Base-by-base conservation (phyloP, 2,888 invertebrate genomes). In the Tromatobia lineatoria region DNA sequence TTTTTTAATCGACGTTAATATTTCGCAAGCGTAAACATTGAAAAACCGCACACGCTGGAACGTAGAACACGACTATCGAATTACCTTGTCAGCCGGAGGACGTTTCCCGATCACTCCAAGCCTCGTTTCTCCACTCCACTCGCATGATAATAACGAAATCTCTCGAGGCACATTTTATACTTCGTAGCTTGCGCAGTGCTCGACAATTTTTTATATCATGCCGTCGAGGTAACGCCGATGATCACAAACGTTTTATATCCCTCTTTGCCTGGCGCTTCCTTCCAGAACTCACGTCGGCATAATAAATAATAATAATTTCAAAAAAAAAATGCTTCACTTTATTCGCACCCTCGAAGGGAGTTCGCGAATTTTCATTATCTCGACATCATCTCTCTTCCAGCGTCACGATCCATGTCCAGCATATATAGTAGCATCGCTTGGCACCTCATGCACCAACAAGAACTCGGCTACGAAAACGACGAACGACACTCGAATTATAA, bases 71-170 rank as follows among this genome's bases (percentile, higher is more conserved):
- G 61, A 80, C 74, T 81, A 84, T 81, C 78, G 75, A 79, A 73
- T 85, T 85, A 85, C 85, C 85, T 85, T 84, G 70, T 78, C 78
- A 81, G 64, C 18, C 18, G 25, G 64, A 61, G 45, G 78, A 84
- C 64, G 83, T 79, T 52, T 71, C 76, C 66, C 82, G 66, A 77
- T 84, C 83, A 76, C 80, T 79, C 73, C 54, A 64, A 73, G 66
- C 52, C 66, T 11, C 64, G 50, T 73, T 77, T 67, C 76, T 57
- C 67, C 61, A 50, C 76, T 57, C 59, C 47, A 13, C 18, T 15
- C 23, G 73, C 61, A 59, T 79, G 15, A 57, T 23, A 61, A 61
- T 29, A 52, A 20, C 38, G 38, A 64, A 64, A 75, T 50, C 50
- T 52, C 64, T 50, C 38, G 64, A 50, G 61, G 34, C 75, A 75